Percentiles rank a stretch among this genome's conserved stretches.
These are phyloP conservation scores for Notothenia coriiceps DNA, from an alignment of 2,113 vertebrate genomes.

Conservation along the genomic window DNA sequence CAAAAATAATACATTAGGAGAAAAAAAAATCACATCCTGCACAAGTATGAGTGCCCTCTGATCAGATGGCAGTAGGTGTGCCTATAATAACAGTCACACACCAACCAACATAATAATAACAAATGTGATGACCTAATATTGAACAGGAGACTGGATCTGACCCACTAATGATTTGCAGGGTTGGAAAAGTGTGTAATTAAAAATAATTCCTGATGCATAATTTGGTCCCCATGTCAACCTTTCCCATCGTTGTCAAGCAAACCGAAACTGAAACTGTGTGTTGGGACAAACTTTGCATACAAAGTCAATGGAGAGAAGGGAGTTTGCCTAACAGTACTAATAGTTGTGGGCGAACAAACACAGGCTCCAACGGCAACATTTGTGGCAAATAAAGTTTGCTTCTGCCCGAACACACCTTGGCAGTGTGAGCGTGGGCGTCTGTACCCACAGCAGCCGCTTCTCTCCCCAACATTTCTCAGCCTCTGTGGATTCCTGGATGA, in stretches of 20 bases:
- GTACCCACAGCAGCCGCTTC: slow-evolving; percentile 33
- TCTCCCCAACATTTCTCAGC: slow-evolving; percentile 48
- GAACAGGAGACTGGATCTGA: slow-evolving; percentile 70
- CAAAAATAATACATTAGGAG: slow-evolving; percentile 90
- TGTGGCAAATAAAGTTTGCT: neutral
- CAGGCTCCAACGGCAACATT: neutral
- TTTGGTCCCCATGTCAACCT: neutral
- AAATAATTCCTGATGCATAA: slow-evolving; percentile 2
- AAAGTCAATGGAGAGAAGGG: neutral
- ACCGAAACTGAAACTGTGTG: neutral
- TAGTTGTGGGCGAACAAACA: neutral
- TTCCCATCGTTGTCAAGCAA: slow-evolving; percentile 7
- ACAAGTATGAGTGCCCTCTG: slow-evolving; percentile 75
- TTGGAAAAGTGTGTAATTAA: neutral
- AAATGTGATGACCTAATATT: slow-evolving; percentile 82
- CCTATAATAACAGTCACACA: slow-evolving; percentile 76
- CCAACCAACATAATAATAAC: slow-evolving; percentile 66
- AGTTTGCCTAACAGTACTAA: neutral
- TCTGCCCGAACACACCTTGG: slow-evolving; percentile 31
- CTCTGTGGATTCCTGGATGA: slow-evolving; percentile 66
- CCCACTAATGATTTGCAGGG: slow-evolving; percentile 28
- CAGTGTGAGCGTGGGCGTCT: slow-evolving; percentile 59
- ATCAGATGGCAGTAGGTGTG: slow-evolving; percentile 75
- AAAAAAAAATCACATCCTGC: slow-evolving; percentile 76
- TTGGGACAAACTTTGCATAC: neutral